Evolutionary conservation across 2,113 vertebrate genomes (phyloP).

Genomic region (Dromiciops gliroides): DNA sequence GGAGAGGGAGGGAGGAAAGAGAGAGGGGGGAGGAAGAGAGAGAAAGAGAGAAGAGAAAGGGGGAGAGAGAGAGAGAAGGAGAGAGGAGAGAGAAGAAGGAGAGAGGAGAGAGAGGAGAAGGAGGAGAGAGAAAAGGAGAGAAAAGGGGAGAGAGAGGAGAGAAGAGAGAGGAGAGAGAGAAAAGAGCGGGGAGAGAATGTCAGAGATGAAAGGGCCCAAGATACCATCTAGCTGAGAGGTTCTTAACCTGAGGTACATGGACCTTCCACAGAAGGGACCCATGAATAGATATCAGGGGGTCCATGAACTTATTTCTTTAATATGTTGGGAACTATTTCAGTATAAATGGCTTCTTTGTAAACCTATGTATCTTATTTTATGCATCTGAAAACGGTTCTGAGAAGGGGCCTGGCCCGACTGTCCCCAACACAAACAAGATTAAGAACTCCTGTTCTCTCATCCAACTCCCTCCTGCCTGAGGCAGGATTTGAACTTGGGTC

Average conservation of each 20-base stretch:
- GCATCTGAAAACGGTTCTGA: not conserved
- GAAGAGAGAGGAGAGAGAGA: not conserved
- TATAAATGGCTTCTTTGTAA: not conserved
- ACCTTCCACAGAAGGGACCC: not conserved
- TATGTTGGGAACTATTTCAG: not conserved
- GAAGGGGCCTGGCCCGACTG: not conserved
- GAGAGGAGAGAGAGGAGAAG: not conserved
- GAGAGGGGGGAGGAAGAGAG: too few relatives aligned
- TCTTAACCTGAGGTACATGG: not conserved
- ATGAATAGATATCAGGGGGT: not conserved
- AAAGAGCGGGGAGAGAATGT: not conserved
- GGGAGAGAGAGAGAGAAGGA: not conserved
- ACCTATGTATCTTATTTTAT: not conserved
- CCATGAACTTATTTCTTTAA: not conserved
- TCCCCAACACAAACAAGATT: not conserved
- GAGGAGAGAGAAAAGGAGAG: too few relatives aligned
- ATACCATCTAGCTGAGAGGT: not conserved
- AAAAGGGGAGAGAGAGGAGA: too few relatives aligned
- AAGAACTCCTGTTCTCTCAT: not conserved
- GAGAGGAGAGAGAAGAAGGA: too few relatives aligned
- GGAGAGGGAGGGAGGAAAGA: not conserved
- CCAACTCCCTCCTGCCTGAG: not conserved
- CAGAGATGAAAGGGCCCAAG: not conserved
- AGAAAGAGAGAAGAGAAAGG: too few relatives aligned
- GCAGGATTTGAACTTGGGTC: not conserved